Percentiles rank a stretch among this genome's conserved stretches.
These are phyloP conservation scores for Rhogogaster chlorosoma DNA, from an alignment of 2,888 invertebrate species.

Conservation along the genomic window DNA sequence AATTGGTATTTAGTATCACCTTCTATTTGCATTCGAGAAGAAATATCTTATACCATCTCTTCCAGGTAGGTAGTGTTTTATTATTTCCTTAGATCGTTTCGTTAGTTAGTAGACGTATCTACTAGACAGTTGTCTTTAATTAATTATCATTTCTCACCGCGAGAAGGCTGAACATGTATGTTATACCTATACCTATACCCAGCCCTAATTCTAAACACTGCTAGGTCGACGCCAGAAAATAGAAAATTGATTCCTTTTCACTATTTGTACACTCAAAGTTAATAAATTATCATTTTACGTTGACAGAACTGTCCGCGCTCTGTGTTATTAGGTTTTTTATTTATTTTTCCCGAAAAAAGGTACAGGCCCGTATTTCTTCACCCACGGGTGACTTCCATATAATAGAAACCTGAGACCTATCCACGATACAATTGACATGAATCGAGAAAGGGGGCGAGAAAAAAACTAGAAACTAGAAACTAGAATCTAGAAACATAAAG, in stretches of 20 bases:
- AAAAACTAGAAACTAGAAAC: not conserved
- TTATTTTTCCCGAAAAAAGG: not conserved
- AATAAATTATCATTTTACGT: constrained; percentile 28
- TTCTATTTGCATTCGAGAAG: not conserved
- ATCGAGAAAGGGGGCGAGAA: not conserved
- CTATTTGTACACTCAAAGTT: not conserved
- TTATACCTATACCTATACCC: not conserved
- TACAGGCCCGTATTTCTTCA: constrained; percentile 28
- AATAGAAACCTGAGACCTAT: constrained; percentile 28
- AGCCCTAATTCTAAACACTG: not conserved
- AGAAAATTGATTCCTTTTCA: constrained; percentile 12
- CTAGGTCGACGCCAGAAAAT: not conserved
- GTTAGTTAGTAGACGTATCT: not conserved
- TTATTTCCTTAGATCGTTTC: constrained; percentile 7
- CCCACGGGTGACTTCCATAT: not conserved
- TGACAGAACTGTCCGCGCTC: not conserved
- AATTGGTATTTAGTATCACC: constrained; percentile 34
- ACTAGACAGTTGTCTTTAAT: not conserved
- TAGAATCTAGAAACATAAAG: not conserved
- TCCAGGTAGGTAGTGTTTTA: not conserved
- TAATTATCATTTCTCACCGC: constrained; percentile 27
- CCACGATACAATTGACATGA: constrained; percentile 18
- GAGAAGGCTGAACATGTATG: not conserved
- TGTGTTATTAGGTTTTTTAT: not conserved
- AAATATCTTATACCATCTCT: constrained; percentile 2